Base-by-base conservation (phyloP, 2,888 invertebrate species). In the Elmis aenea region DNA sequence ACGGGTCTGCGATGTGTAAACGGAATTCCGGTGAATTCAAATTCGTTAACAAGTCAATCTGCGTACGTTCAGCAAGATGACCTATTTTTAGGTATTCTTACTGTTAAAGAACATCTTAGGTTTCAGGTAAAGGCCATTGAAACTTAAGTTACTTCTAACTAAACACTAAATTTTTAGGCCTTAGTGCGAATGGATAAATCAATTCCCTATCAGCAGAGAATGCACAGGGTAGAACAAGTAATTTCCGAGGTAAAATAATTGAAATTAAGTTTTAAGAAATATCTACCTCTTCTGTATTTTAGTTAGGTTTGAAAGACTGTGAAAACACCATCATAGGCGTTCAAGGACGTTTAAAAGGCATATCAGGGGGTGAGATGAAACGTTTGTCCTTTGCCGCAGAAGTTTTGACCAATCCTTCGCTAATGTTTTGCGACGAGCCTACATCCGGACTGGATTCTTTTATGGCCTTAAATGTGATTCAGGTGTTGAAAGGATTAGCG, bases 381-480 rank as follows among this genome's bases (percentile, higher is more conserved):
- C 75, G 96, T 36, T 71, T 97, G 6, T 88, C 95, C 0, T 95
- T 99, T 63, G 97, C 96, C 10, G 88, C 93, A n/a, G 97, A 97
- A 72, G 85, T 94, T 2, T 72, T 96, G 25, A 96, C 94, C 0
- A 90, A 97, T 70, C 97, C 97, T 0, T 84, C 91, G 0, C 71
- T 97, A 24, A 81, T 97, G 77, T 92, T 97, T 63, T 95, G 95
- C 63, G 97, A 97, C 59, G 97, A 97, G 59, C 96, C 96, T 0
- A 97, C 96, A 0, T 94, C 94, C 0, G 94, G 96, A 1, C 71
- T 97, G 37, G 97, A 97, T 67, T 93, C 95, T 0, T 95, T 88
- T 58, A 96, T 95, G 92, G 96, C 97, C 0, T 84, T 89, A 60
- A 93, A 87, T 65, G 91, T 96, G 2, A 81, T 93, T 10, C 83